These are phyloP conservation scores for Triops cancriformis DNA, from an alignment of 1,140 invertebrate genomes.

Conservation along the genomic window DNA sequence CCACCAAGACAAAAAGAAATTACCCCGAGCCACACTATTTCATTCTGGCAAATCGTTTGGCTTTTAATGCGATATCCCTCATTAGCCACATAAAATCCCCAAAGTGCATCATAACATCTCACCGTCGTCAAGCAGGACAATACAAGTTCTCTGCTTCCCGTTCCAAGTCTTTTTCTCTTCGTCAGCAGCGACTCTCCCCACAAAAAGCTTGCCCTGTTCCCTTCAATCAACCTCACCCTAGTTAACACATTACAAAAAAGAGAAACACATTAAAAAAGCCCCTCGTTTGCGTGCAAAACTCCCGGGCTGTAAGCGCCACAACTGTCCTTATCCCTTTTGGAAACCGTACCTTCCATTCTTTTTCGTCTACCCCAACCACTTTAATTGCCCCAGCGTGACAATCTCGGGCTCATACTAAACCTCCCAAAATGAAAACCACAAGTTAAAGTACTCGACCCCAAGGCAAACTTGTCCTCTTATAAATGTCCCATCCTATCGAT, in stretches of 20 bases:
- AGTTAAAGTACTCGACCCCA: not conserved
- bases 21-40: not conserved
- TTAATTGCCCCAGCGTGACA: conserved; percentile 12
- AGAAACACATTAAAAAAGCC: not conserved
- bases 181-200: not conserved
- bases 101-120: not conserved
- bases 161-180: not conserved
- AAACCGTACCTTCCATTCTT: not conserved
- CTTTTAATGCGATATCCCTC: conserved; percentile 10
- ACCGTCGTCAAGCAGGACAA: not conserved
- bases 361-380: not conserved
- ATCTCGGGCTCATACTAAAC: not conserved
- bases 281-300: not conserved
- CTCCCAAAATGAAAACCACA: not conserved
- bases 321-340: not conserved
- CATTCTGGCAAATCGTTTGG: not conserved
- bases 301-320: not conserved
- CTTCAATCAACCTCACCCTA: conserved; percentile 10
- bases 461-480: not conserved
- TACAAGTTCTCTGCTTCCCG: not conserved
- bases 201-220: not conserved
- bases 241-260: conserved; percentile 6
- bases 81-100: not conserved
- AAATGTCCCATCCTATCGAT: no score
- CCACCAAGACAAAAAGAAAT: not conserved